These are phyloP conservation scores for Ptychochromis oligacanthus DNA, from an alignment of 2,113 vertebrate genomes.

Conservation along the genomic window DNA sequence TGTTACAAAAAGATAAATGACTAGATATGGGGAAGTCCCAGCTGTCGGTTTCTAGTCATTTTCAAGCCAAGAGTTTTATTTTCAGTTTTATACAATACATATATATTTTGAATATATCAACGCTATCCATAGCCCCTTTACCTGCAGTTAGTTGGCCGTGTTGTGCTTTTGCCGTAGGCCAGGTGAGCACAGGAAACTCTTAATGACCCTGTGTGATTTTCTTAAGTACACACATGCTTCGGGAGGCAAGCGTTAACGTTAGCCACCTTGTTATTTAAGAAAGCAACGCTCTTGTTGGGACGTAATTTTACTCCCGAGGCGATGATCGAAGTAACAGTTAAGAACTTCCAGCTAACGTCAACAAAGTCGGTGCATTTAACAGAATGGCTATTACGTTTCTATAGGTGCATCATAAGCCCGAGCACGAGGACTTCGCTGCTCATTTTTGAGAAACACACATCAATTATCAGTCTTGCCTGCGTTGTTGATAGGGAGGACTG, in stretches of 20 bases:
- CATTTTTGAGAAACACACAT: neutral
- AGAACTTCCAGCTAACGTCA: neutral
- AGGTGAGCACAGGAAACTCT: neutral
- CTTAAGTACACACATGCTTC: neutral
- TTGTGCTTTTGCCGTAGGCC: neutral
- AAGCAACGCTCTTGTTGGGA: neutral
- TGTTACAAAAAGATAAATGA: neutral
- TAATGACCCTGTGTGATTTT: slow-evolving; percentile 1
- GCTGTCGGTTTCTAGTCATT: neutral
- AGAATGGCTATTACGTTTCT: slow-evolving; percentile 48
- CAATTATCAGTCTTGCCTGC: neutral
- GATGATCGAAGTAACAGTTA: neutral
- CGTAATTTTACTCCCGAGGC: neutral
- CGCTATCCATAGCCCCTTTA: neutral
- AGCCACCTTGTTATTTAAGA: slow-evolving; percentile 36
- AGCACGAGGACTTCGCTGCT: neutral
- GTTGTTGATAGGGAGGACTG: neutral
- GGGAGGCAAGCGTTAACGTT: neutral
- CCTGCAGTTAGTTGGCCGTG: neutral
- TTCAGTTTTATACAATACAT: neutral
- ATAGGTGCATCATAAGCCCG: slow-evolving; percentile 41
- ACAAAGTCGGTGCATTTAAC: neutral
- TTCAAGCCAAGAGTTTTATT: neutral
- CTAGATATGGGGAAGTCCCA: neutral
- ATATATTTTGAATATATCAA: neutral